These are phyloP conservation scores for Emys orbicularis DNA, from an alignment of 2,797 vertebrate genomes.

Conservation along the genomic window DNA sequence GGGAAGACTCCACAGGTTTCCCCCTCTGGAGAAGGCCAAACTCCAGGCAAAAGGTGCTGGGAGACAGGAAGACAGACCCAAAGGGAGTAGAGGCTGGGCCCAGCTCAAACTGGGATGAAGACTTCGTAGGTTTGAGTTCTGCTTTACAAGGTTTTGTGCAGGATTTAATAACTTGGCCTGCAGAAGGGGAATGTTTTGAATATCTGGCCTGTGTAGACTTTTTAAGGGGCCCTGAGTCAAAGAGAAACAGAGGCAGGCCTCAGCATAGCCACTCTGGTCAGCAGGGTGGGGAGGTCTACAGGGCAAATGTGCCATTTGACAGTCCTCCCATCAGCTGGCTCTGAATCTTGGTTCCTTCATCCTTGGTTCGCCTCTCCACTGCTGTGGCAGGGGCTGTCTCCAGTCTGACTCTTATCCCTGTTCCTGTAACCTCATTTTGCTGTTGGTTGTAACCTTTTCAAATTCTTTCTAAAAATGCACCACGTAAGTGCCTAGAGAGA, in stretches of 20 bases:
- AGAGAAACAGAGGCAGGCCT: background rate
- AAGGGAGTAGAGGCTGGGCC: background rate
- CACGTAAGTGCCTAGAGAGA: background rate
- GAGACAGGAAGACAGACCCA: background rate
- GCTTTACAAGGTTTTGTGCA: background rate
- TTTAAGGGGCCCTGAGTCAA: background rate
- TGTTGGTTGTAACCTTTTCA: background rate
- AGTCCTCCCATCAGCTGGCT: background rate
- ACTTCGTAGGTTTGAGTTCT: background rate
- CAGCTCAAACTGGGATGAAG: background rate
- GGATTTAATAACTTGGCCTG: background rate
- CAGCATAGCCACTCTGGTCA: background rate
- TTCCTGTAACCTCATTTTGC: background rate
- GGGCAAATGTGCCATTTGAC: background rate
- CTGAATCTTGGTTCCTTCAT: background rate
- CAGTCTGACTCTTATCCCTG: background rate
- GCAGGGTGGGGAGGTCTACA: too few relatives aligned
- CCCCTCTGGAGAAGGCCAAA: background rate
- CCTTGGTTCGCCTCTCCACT: background rate
- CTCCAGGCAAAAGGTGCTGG: background rate
- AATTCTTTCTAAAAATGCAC: accelerated
- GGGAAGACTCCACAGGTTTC: background rate
- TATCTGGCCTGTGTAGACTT: background rate
- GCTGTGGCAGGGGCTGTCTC: background rate
- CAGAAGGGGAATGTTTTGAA: background rate